Percentiles rank a stretch among this genome's conserved stretches.
Evolutionary conservation across 2,888 invertebrate species (phyloP).

Genomic region (Loripinus fragilis): DNA sequence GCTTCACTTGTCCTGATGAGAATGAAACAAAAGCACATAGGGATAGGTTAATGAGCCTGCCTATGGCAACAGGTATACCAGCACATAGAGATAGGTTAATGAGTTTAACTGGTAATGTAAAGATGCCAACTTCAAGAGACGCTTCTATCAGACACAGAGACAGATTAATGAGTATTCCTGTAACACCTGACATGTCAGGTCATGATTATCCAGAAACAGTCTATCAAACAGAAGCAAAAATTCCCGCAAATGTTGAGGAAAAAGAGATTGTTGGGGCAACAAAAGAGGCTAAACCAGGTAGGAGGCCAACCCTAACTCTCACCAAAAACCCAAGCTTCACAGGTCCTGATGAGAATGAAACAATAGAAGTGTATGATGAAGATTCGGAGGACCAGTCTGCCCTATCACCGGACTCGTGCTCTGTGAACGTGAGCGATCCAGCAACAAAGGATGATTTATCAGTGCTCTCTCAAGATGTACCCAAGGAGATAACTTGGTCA

Average conservation of each 20-base stretch:
- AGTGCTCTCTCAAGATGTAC: background rate
- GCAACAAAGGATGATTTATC: constrained; percentile 12
- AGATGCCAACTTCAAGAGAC: too few species aligned
- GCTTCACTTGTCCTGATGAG: too few species aligned
- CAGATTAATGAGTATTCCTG: constrained; percentile 1
- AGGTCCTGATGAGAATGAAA: background rate
- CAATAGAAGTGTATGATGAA: background rate
- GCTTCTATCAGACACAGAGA: background rate
- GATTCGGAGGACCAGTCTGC: background rate
- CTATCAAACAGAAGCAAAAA: background rate
- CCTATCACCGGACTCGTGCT: background rate
- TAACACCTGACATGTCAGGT: background rate
- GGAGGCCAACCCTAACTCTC: background rate
- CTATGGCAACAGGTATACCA: too few species aligned
- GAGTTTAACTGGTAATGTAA: too few species aligned
- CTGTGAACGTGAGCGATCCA: constrained; percentile 3
- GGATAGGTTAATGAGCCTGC: too few species aligned
- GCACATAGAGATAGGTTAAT: too few species aligned
- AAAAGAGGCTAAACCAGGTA: background rate
- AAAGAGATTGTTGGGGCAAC: background rate
- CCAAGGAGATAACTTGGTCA: constrained; percentile 14
- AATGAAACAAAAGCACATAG: too few species aligned
- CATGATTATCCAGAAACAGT: background rate
- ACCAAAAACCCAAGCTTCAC: background rate
- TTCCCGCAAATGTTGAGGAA: background rate